A percentile compares a stretch with the other conserved stretches of the same genome.
Evolutionary conservation across 2,797 vertebrate species (phyloP).

Genomic region (Chelonia mydas): DNA sequence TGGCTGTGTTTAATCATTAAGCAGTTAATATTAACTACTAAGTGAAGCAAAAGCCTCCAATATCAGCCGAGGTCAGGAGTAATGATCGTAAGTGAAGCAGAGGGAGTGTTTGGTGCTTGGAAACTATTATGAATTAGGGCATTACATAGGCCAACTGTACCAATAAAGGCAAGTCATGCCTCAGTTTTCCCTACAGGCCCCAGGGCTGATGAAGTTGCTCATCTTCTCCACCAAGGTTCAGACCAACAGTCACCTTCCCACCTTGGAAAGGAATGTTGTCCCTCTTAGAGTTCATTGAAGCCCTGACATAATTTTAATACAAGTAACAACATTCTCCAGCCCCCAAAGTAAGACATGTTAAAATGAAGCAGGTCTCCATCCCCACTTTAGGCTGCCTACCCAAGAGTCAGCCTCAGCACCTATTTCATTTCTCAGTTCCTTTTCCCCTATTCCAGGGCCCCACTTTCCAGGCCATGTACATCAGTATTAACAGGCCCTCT

Average conservation of each 20-base stretch:
- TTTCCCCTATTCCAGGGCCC: not conserved
- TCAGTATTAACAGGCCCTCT: not conserved
- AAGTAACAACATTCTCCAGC: not conserved
- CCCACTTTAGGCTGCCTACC: not conserved
- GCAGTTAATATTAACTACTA: not conserved
- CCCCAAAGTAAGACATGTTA: not conserved
- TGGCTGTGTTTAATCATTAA: not conserved
- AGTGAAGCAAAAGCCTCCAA: not conserved
- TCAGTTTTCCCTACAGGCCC: not conserved
- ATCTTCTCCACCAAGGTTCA: not conserved
- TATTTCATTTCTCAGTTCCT: not conserved
- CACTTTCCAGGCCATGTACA: not conserved
- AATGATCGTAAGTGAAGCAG: fast-evolving
- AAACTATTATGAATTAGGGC: fast-evolving
- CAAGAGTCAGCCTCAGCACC: not conserved
- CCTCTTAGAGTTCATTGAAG: not conserved
- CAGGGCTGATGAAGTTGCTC: not conserved
- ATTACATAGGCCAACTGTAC: not conserved
- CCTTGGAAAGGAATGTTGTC: not conserved
- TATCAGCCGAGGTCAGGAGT: fast-evolving
- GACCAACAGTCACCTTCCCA: not conserved
- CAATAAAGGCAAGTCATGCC: not conserved
- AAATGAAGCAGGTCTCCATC: not conserved
- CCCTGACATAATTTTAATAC: not conserved
- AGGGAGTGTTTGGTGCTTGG: not conserved